These are phyloP conservation scores for Falco concolor DNA, from an alignment of 2,797 vertebrate genomes.

Conservation along the genomic window DNA sequence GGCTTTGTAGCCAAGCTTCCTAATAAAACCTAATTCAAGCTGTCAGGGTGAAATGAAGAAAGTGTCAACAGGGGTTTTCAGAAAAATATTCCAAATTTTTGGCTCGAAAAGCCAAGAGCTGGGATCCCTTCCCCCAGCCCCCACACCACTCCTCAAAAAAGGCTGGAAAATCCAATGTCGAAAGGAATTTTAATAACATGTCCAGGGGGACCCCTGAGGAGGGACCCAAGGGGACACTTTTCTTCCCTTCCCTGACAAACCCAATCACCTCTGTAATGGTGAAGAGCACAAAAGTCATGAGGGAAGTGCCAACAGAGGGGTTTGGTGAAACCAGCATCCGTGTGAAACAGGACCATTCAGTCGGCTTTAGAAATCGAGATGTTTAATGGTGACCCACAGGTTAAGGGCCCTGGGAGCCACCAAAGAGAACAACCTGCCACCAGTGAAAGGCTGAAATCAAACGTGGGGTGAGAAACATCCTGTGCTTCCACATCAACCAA, in stretches of 20 bases:
- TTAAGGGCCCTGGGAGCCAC: neutral
- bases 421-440: neutral
- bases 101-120: neutral
- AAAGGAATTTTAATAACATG: conserved; percentile 32
- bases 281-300: neutral
- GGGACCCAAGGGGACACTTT: neutral
- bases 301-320: neutral
- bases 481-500: neutral
- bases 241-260: neutral
- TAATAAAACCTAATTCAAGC: conserved; percentile 65
- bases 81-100: conserved; percentile 42
- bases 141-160: neutral
- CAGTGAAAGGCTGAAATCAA: neutral
- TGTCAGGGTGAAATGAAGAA: conserved; percentile 62
- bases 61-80: conserved; percentile 46
- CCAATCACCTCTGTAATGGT: neutral
- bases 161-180: neutral
- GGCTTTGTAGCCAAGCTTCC: conserved; percentile 42
- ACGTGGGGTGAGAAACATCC: neutral
- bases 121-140: neutral
- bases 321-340: neutral
- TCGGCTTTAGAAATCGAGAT: neutral
- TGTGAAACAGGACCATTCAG: neutral
- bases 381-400: neutral
- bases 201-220: neutral